These are phyloP conservation scores for Formicarius rufipectus DNA, from an alignment of 2,113 vertebrate species.

Conservation along the genomic window DNA sequence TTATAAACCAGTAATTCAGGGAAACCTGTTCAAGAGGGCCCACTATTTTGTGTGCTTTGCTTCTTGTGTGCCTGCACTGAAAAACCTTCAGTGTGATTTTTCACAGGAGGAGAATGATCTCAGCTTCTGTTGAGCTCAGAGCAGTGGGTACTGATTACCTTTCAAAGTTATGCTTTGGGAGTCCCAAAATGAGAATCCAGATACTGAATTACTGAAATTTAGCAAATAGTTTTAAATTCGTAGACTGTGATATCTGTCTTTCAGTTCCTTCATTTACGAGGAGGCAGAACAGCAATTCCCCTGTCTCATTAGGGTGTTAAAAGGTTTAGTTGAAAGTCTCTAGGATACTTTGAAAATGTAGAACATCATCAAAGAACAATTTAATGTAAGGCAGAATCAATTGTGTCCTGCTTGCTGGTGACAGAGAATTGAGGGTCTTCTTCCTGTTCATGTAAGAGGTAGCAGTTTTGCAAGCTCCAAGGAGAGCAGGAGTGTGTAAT, in stretches of 20 bases:
- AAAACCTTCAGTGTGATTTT: neutral
- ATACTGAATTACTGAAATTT: slow-evolving; percentile 35
- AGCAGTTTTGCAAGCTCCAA: neutral
- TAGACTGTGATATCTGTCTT: slow-evolving; percentile 5
- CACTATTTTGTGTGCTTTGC: neutral
- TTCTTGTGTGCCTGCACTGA: neutral
- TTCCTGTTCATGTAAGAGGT: neutral
- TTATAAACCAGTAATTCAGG: neutral
- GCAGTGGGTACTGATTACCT: slow-evolving; percentile 25
- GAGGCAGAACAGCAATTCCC: slow-evolving; percentile 47
- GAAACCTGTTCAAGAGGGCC: neutral
- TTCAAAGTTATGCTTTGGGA: slow-evolving; percentile 50
- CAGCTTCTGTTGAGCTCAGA: slow-evolving; percentile 10
- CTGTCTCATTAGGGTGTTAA: slow-evolving; percentile 51
- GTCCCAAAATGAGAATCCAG: slow-evolving; percentile 49
- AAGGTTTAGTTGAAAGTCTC: slow-evolving; percentile 43
- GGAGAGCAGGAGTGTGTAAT: neutral
- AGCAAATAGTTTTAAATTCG: slow-evolving; percentile 44
- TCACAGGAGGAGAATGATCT: neutral
- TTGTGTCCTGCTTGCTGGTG: neutral
- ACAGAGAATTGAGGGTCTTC: neutral
- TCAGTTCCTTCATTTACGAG: slow-evolving; percentile 27
- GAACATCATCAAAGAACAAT: slow-evolving; percentile 27
- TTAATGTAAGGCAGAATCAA: slow-evolving; percentile 7
- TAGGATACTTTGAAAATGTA: slow-evolving; percentile 45